A percentile compares a stretch with the other conserved stretches of the same genome.
Conservation (phyloP, 2,888 invertebrate genomes). For the Nomada hirtipes region DNA sequence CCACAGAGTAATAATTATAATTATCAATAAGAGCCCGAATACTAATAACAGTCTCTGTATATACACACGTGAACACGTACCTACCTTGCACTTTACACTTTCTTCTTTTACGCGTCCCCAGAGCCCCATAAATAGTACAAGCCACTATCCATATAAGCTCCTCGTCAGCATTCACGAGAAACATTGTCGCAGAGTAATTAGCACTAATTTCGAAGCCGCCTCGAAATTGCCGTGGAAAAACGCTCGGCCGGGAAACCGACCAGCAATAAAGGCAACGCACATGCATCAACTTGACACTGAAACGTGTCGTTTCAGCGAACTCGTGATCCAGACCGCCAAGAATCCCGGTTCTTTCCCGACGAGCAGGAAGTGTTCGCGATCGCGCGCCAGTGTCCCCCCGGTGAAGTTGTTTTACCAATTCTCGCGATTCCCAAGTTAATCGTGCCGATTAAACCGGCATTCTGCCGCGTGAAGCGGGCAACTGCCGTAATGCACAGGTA, state of each 20-base stretch:
- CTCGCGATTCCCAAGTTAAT: constrained; percentile 52
- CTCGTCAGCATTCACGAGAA: neutral
- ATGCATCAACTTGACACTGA: neutral
- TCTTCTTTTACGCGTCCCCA: too few species aligned
- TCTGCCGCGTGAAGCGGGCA: constrained; percentile 41
- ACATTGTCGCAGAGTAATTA: neutral
- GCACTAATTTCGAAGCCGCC: neutral
- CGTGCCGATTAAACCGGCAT: constrained; percentile 45
- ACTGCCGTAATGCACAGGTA: neutral
- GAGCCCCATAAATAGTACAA: neutral
- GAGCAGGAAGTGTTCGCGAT: constrained; percentile 7
- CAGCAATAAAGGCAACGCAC: neutral
- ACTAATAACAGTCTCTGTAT: too few species aligned
- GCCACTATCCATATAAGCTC: neutral
- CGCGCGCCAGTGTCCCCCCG: constrained; percentile 1
- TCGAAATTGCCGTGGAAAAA: constrained; percentile 6
- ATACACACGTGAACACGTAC: too few species aligned
- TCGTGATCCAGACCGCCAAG: neutral
- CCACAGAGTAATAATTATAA: too few species aligned
- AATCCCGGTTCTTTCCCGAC: neutral
- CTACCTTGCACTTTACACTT: too few species aligned
- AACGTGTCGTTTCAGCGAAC: neutral
- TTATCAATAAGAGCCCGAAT: too few species aligned
- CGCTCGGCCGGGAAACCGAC: neutral
- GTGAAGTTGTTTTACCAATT: constrained; percentile 37